Conservation (phyloP, 2,113 vertebrate species). For the Macrotis lagotis region DNA sequence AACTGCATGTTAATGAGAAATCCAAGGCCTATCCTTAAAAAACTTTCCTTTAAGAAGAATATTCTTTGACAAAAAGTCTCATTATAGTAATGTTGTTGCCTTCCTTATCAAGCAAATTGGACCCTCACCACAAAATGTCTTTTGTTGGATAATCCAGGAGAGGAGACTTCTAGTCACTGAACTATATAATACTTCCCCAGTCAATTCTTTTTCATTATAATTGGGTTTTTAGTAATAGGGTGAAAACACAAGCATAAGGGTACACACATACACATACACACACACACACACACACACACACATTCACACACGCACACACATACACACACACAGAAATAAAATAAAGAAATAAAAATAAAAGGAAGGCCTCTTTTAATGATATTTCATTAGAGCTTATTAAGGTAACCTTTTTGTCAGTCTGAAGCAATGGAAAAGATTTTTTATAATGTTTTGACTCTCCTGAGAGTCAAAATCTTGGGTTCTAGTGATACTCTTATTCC, state of each 20-base stretch:
- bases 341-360: too few relatives aligned
- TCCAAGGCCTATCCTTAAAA: background rate
- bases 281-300: too few relatives aligned
- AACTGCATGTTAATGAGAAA: background rate
- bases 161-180: background rate
- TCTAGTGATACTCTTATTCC: background rate
- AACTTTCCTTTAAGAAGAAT: background rate
- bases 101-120: background rate
- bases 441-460: background rate
- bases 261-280: too few relatives aligned
- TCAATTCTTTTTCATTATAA: background rate
- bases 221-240: background rate
- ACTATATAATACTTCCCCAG: background rate
- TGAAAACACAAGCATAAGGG: background rate
- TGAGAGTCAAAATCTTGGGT: background rate
- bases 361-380: background rate
- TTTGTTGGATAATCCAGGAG: background rate
- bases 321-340: too few relatives aligned
- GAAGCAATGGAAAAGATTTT: background rate
- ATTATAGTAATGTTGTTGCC: background rate
- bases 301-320: too few relatives aligned
- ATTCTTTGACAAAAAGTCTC: background rate
- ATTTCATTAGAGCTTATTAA: background rate
- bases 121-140: background rate
- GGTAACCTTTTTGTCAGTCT: background rate